Conservation (phyloP, 1,140 invertebrate species). For the Sarcophaga peregrina region DNA sequence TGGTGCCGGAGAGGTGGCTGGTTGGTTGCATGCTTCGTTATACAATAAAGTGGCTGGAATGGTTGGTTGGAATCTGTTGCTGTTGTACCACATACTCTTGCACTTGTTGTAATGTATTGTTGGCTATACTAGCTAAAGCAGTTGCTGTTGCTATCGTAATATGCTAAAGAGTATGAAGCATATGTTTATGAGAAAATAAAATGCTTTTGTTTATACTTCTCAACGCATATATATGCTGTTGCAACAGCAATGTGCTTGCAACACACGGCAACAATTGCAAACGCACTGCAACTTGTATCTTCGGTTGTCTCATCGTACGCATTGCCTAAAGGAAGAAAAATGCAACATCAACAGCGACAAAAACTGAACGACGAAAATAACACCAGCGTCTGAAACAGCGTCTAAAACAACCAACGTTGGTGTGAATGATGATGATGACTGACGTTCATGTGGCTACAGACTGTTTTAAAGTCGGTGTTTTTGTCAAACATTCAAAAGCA, state of each 20-base stretch:
- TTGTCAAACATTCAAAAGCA: not conserved
- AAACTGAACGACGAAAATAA: no score
- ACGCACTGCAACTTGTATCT: not conserved
- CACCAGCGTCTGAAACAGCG: no score
- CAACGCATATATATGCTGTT: not conserved
- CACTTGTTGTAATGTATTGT: not conserved
- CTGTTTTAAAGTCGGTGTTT: constrained; percentile 7
- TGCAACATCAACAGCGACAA: no score
- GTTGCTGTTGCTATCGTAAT: not conserved
- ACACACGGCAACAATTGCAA: not conserved
- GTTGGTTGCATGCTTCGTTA: not conserved
- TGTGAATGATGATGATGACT: no score
- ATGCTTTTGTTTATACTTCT: not conserved
- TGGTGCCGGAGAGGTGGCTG: not conserved
- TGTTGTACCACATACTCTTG: not conserved
- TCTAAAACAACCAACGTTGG: no score
- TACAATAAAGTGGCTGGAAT: not conserved
- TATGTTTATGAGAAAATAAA: not conserved
- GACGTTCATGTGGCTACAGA: constrained; percentile 6
- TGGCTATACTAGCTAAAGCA: not conserved
- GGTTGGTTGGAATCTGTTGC: constrained; percentile 8
- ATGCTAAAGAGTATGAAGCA: constrained; percentile 10
- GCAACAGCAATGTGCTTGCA: not conserved
- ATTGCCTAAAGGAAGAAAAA: not conserved
- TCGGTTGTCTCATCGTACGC: not conserved